These are phyloP conservation scores for Lepidochrysops patricia DNA, from an alignment of 2,888 invertebrate genomes.

Conservation along the genomic window DNA sequence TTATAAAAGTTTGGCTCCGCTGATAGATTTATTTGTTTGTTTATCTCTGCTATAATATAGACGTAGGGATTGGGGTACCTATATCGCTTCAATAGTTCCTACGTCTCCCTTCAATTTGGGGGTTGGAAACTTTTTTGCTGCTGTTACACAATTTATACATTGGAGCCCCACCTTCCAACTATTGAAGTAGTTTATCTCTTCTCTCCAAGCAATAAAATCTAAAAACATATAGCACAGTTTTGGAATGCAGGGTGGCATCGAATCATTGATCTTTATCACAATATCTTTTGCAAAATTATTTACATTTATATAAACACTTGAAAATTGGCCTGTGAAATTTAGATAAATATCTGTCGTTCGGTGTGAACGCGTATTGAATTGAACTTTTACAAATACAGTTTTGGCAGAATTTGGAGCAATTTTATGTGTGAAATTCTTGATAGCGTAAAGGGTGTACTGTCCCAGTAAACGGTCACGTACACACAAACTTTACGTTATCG, in stretches of 20 bases:
- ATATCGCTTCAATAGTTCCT: not conserved
- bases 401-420: conserved; percentile 1
- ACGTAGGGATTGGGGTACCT: not conserved
- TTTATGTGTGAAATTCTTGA: not conserved
- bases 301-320: not conserved
- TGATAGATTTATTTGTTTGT: conserved; percentile 3
- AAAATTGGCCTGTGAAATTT: not conserved
- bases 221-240: not conserved
- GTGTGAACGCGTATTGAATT: not conserved
- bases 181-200: not conserved
- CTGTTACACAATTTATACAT: not conserved
- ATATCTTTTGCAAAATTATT: not conserved
- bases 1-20: conserved; percentile 1
- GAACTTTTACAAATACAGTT: conserved; percentile 10
- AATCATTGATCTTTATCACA: no score
- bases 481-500: not conserved
- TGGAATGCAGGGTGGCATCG: no score
- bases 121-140: not conserved
- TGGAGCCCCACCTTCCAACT: not conserved
- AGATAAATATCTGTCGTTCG: not conserved
- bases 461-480: not conserved
- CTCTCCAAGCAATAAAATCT: not conserved
- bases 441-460: not conserved
- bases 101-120: not conserved
- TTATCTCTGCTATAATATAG: not conserved